Conservation (phyloP, 2,797 vertebrate species). For the Clarias laeviceps region DNA sequence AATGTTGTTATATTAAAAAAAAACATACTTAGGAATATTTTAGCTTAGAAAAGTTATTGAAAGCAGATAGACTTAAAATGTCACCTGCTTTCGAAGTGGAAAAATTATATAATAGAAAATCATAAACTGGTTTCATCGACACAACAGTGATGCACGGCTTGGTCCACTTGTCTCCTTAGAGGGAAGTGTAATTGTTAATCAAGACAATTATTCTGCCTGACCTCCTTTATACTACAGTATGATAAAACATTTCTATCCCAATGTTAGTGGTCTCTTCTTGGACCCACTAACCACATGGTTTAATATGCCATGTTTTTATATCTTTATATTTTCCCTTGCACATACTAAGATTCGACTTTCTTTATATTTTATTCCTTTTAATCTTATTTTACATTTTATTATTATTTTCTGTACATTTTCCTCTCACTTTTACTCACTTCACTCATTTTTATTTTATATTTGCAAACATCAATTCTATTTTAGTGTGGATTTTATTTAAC, state of each 20-base stretch:
- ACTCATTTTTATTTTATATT: too few relatives aligned
- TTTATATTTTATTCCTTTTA: too few relatives aligned
- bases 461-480: too few relatives aligned
- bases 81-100: background rate
- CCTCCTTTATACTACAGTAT: background rate
- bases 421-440: too few relatives aligned
- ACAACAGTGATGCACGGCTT: background rate
- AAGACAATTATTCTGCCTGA: background rate
- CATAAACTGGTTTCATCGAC: background rate
- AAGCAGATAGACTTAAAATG: background rate
- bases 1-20: too few relatives aligned
- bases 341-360: too few relatives aligned
- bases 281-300: background rate
- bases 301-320: background rate
- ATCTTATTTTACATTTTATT: too few relatives aligned
- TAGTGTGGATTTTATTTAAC: too few relatives aligned
- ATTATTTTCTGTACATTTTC: too few relatives aligned
- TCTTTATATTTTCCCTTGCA: too few relatives aligned
- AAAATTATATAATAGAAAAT: background rate
- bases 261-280: background rate
- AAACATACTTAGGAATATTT: background rate
- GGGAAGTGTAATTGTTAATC: background rate
- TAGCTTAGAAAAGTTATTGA: background rate
- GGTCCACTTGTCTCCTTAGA: background rate
- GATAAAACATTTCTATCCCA: background rate